Conservation (phyloP, 2,113 vertebrate species). For the Crotalus viridis region DNA sequence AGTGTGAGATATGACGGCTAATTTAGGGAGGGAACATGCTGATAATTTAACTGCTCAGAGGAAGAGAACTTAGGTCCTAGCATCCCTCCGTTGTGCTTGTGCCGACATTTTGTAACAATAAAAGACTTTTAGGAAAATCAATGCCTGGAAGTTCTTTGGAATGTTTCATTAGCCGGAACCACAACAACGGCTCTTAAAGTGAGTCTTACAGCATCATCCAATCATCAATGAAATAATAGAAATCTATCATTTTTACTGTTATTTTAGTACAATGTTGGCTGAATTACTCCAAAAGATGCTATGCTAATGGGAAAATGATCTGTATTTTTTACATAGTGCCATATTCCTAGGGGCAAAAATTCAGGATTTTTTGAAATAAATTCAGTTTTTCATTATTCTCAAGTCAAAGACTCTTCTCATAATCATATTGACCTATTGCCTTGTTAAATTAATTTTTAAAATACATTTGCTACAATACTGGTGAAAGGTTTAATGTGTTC, state of each 20-base stretch:
- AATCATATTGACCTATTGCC: neutral
- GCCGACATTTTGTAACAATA: too few relatives aligned
- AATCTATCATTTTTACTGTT: neutral
- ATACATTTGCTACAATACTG: neutral
- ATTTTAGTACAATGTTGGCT: neutral
- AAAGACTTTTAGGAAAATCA: too few relatives aligned
- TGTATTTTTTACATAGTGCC: neutral
- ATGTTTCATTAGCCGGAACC: too few relatives aligned
- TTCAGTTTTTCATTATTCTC: neutral
- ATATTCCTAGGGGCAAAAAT: neutral
- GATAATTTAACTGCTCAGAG: too few relatives aligned
- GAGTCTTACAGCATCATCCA: neutral
- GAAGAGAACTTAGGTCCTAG: too few relatives aligned
- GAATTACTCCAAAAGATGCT: neutral
- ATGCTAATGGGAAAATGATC: neutral
- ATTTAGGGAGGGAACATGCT: too few relatives aligned
- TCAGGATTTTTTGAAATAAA: neutral
- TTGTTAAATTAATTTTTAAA: neutral
- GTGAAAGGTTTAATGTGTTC: neutral
- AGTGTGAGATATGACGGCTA: too few relatives aligned
- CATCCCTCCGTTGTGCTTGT: too few relatives aligned
- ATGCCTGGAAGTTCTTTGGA: too few relatives aligned
- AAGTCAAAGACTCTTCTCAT: neutral
- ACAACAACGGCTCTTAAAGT: neutral
- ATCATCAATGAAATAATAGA: neutral